Evolutionary conservation across 2,113 vertebrate genomes (phyloP).

Genomic region (Pionites leucogaster): DNA sequence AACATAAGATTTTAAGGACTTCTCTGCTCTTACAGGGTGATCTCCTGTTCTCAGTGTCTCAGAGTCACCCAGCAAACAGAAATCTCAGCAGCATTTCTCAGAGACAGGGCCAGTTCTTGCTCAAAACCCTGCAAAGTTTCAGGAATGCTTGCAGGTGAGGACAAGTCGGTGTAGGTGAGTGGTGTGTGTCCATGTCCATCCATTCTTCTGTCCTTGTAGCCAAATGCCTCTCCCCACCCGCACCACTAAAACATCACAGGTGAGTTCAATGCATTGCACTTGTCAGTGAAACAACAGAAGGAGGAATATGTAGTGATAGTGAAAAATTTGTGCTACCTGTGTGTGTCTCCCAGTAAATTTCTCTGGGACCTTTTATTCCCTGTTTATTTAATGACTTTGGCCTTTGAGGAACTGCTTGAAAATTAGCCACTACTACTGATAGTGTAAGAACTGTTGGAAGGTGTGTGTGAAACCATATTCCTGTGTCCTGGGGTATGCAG

Average conservation of each 20-base stretch:
- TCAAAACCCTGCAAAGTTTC: constrained; percentile 83
- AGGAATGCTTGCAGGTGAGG: constrained; percentile 90
- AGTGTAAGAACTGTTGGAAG: neutral
- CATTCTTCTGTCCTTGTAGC: neutral
- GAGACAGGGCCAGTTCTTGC: constrained; percentile 75
- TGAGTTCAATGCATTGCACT: neutral
- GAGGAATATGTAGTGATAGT: neutral
- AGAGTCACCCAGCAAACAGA: constrained; percentile 47
- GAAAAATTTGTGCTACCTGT: neutral
- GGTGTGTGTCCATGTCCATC: neutral
- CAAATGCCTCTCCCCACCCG: neutral
- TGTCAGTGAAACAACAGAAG: neutral
- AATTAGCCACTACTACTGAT: neutral
- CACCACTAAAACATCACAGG: neutral
- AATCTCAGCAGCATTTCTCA: constrained; percentile 48
- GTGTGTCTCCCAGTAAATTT: neutral
- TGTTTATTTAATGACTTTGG: neutral
- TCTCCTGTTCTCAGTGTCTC: constrained; percentile 9
- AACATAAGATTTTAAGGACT: neutral
- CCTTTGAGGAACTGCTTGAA: neutral
- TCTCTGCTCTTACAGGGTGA: neutral
- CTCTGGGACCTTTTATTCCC: neutral
- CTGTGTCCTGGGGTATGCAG: neutral
- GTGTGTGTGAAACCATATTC: neutral
- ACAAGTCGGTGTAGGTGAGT: neutral